phyloP scores from a whole-genome alignment of 1,140 invertebrate species.

The Cotesia chilonis region DNA sequence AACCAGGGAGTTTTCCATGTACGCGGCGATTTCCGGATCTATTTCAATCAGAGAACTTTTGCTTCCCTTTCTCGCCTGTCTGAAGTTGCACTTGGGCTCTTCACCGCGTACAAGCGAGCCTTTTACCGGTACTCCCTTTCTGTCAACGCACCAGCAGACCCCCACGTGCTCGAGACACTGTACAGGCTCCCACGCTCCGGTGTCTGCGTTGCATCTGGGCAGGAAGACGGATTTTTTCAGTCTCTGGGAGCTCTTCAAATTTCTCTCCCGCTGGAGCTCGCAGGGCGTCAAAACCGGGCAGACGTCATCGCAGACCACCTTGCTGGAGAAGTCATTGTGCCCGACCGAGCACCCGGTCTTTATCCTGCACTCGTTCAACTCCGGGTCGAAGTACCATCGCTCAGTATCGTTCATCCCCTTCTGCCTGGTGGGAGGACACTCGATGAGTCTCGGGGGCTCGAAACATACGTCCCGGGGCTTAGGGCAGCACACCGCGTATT shows the following conservation, averaged over 20 bases:
- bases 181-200: constrained; percentile 80
- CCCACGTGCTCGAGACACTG: constrained; percentile 83
- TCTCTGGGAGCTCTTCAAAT: constrained; percentile 73
- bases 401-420: constrained; percentile 63
- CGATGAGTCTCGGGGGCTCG: constrained; percentile 64
- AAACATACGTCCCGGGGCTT: constrained; percentile 88
- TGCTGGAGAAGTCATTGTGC: constrained; percentile 88
- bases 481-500: constrained; percentile 83
- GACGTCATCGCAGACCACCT: constrained; percentile 81
- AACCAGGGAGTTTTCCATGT: constrained; percentile 52
- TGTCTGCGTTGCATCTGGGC: constrained; percentile 76
- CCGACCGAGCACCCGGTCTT: constrained; percentile 82
- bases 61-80: constrained; percentile 72
- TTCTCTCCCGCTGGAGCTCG: constrained; percentile 80
- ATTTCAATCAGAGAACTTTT: constrained; percentile 40
- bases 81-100: constrained; percentile 78
- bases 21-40: constrained; percentile 56
- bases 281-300: constrained; percentile 86
- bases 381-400: constrained; percentile 82
- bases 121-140: constrained; percentile 80
- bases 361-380: constrained; percentile 76
- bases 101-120: constrained; percentile 77
- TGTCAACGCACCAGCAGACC: constrained; percentile 87
- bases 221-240: constrained; percentile 74
- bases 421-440: constrained; percentile 43